phyloP scores from a whole-genome alignment of 1,140 invertebrate species.

The Alviniconcha marisindica region DNA sequence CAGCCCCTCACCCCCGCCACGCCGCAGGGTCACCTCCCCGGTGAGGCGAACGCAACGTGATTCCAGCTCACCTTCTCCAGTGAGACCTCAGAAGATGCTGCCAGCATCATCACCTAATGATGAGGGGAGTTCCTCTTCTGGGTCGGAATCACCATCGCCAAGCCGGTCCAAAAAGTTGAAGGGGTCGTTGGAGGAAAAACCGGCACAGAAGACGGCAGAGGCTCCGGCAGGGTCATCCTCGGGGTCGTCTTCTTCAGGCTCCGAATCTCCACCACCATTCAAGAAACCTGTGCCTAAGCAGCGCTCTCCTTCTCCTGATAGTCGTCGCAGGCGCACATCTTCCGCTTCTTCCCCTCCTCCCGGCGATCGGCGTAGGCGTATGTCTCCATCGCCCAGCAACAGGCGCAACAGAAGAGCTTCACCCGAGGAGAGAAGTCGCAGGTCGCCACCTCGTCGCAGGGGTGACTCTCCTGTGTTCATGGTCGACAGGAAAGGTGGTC shows the following conservation, averaged over 20 bases:
- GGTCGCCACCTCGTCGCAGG: neutral
- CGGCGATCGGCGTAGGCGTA: constrained; percentile 2
- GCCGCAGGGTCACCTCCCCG: constrained; percentile 23
- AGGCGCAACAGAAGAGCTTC: neutral
- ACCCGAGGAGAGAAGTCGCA: neutral
- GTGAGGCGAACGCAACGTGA: constrained; percentile 18
- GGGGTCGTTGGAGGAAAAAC: neutral
- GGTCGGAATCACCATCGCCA: constrained; percentile 24
- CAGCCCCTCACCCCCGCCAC: constrained; percentile 13
- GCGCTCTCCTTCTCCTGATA: constrained; percentile 30
- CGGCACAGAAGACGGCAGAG: neutral
- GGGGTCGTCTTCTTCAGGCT: constrained; percentile 28
- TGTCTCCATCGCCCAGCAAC: neutral
- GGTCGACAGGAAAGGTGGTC: constrained; percentile 12
- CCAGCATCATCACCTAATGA: constrained; percentile 26
- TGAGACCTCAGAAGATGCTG: constrained; percentile 16
- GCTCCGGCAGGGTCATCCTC: constrained; percentile 11
- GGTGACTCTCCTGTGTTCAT: constrained; percentile 10
- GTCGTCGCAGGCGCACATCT: neutral
- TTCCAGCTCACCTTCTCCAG: constrained; percentile 30
- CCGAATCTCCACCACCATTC: constrained; percentile 38
- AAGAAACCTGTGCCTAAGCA: constrained; percentile 26
- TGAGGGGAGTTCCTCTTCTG: constrained; percentile 4
- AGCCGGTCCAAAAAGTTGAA: neutral
- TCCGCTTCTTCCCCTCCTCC: constrained; percentile 30